Evolutionary conservation across 2,113 vertebrate species (phyloP), one percentile per base, ranked within the genome.

Genomic region (Symphodus melops): DNA sequence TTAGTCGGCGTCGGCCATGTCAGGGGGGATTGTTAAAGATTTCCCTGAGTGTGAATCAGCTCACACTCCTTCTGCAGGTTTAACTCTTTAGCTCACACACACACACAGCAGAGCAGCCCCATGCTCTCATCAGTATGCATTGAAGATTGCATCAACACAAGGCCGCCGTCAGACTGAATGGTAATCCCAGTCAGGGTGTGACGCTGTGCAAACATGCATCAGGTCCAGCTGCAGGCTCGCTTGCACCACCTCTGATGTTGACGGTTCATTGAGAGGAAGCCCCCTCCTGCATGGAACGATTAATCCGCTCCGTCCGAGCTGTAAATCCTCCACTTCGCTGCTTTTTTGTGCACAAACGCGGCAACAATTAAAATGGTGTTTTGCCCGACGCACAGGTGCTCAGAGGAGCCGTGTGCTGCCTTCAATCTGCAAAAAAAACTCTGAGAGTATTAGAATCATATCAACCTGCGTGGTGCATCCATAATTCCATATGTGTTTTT

Each of bases 101-200:
- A 33, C 28, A 39, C 21, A 39, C n/a, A 68, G 66, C 61, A 49
- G 54, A 57, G 44, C 13, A 9, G 66, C 41, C 19, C 42, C n/a
- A 16, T 1, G 10, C 44, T 10, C 19, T 68, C 48, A 65, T 75
- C 56, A 65, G 63, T 55, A 60, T 76, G 57, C 74, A 28, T 54
- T 68, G 46, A 64, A 63, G 61, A 66, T 2, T 2, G 39, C 39
- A 11, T 41, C 39, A 10, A 41, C 39, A 41, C 56, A 42, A 62
- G 55, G 59, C 69, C n/a, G 14, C 59, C 46, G 69, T 59, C 64
- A 20, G 46, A 48, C 54, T 41, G 75, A 75, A 83, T 61, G 12
- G 51, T 44, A 60, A 78, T 60, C 66, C 64, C 28, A 52, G 67
- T 0, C 16, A 5, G 51, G 21, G n/a, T 57, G 2, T 39, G 42